phyloP scores from a whole-genome alignment of 2,888 invertebrate species.

The Punctoribates punctum region DNA sequence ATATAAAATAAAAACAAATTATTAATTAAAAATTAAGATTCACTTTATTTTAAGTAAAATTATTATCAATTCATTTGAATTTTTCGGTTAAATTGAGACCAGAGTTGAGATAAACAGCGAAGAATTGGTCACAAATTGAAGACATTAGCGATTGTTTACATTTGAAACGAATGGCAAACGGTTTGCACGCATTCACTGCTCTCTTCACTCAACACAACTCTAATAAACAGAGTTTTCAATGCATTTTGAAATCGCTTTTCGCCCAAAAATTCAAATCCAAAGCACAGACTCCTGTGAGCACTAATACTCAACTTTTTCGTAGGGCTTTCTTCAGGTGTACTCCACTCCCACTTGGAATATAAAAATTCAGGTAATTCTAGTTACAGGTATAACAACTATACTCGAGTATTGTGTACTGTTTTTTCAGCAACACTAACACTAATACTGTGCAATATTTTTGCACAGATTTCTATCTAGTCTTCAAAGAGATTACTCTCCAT shows the following conservation, averaged over 20 bases:
- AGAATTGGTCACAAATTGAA: neutral
- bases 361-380: no score
- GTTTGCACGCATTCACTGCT: constrained; percentile 1
- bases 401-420: no score
- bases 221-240: neutral
- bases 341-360: no score
- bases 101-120: neutral
- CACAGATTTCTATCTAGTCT: neutral
- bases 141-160: neutral
- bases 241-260: neutral
- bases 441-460: no score
- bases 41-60: no score
- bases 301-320: no score
- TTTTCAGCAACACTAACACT: no score
- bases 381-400: no score
- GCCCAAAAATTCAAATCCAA: neutral
- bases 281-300: neutral
- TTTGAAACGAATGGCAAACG: neutral
- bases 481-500: neutral
- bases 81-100: neutral
- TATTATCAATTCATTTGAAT: no score
- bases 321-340: no score
- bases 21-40: no score
- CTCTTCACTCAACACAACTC: constrained; percentile 1
- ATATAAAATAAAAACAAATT: no score